These are phyloP conservation scores for Cynoglossus semilaevis DNA, from an alignment of 2,113 vertebrate species.

Conservation along the genomic window DNA sequence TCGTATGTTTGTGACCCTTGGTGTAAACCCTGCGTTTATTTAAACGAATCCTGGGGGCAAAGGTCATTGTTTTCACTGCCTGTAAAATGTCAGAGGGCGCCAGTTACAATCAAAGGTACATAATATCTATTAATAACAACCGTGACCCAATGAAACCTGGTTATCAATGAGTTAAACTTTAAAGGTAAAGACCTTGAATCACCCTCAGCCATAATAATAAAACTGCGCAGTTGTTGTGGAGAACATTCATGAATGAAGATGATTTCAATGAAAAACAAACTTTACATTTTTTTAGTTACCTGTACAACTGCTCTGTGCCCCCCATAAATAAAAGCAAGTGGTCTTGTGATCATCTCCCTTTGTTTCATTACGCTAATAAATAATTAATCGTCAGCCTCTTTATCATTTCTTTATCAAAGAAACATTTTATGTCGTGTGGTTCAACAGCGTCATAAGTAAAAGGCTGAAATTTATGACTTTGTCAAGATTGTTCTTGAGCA, in stretches of 20 bases:
- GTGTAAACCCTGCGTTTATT: no score
- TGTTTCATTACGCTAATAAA: neutral
- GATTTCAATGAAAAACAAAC: no score
- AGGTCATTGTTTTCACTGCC: no score
- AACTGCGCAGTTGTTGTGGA: neutral
- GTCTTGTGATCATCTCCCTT: neutral
- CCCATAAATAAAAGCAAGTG: neutral
- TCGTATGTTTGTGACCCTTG: no score
- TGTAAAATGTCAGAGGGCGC: no score
- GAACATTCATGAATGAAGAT: neutral
- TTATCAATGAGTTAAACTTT: neutral
- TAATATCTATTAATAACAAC: no score
- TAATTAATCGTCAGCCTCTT: neutral
- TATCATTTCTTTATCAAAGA: constrained; percentile 27
- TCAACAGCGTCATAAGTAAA: neutral
- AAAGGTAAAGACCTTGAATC: neutral
- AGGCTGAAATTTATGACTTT: constrained; percentile 5
- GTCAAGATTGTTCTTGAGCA: neutral
- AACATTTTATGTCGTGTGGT: constrained; percentile 13
- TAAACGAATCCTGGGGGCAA: no score
- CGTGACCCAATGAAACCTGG: no score
- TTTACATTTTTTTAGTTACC: no score
- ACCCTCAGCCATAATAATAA: neutral
- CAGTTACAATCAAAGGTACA: no score
- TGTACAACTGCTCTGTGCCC: no score